Evolutionary conservation across 2,797 vertebrate genomes (phyloP).

Genomic region (Enteromius anoplus): DNA sequence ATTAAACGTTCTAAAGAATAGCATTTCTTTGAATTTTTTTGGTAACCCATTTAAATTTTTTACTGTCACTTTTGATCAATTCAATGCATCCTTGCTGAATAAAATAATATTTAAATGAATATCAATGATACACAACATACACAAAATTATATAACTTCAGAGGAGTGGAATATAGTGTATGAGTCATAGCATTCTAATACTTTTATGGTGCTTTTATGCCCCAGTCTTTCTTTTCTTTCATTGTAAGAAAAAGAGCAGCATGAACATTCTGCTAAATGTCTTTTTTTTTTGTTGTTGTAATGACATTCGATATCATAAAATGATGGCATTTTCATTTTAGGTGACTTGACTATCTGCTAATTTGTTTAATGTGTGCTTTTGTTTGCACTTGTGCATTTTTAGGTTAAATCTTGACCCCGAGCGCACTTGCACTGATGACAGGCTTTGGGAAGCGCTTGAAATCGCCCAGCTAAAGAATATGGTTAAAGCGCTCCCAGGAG

Average conservation of each 20-base stretch:
- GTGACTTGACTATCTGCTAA: not conserved
- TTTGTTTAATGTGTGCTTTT: not conserved
- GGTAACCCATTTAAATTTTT: not conserved
- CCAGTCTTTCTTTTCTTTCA: not conserved
- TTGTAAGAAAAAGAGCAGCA: not conserved
- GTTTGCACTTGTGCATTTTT: constrained; percentile 34
- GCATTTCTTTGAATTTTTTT: not conserved
- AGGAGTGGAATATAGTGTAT: not conserved
- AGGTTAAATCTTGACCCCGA: constrained; percentile 98
- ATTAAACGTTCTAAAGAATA: not conserved
- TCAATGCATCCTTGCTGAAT: not conserved
- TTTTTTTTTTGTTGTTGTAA: not conserved
- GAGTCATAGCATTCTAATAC: not conserved
- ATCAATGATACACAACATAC: no score
- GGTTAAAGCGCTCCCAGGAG: constrained; percentile 93
- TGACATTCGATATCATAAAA: not conserved
- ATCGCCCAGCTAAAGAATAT: constrained; percentile 98
- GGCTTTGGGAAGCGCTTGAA: constrained; percentile 98
- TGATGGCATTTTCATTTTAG: not conserved
- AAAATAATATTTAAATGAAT: not conserved
- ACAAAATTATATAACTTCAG: not conserved
- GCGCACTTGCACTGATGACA: constrained; percentile 89
- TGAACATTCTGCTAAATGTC: not conserved
- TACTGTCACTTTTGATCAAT: not conserved
- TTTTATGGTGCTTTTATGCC: not conserved